These are phyloP conservation scores for Kryptolebias ocellatus DNA, from an alignment of 2,797 vertebrate genomes.

Conservation along the genomic window DNA sequence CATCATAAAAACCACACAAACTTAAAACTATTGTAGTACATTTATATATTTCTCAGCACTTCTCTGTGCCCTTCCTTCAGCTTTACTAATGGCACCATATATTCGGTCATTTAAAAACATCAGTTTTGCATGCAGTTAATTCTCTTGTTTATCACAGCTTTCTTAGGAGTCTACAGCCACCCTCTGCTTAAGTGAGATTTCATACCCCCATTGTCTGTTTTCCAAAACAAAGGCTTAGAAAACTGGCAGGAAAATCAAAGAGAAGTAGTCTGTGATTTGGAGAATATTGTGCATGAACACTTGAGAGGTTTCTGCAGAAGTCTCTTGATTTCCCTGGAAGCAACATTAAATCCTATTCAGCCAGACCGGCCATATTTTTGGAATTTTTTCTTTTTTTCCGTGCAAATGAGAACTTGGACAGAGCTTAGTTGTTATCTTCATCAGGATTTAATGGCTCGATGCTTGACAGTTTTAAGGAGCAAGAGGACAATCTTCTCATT, in stretches of 20 bases:
- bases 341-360: constrained; percentile 64
- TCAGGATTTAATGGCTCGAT: constrained; percentile 55
- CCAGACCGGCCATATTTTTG: constrained; percentile 59
- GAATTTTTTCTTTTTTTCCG: constrained; percentile 41
- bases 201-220: constrained; percentile 46
- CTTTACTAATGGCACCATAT: background rate
- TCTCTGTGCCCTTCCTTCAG: background rate
- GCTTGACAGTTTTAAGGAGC: constrained; percentile 58
- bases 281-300: constrained; percentile 46
- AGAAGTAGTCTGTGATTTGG: constrained; percentile 60
- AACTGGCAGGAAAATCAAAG: constrained; percentile 74
- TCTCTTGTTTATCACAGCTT: constrained; percentile 46
- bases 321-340: constrained; percentile 72
- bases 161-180: constrained; percentile 46
- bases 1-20: constrained; percentile 20
- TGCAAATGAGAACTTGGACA: constrained; percentile 70
- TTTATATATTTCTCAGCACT: background rate
- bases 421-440: constrained; percentile 58
- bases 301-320: constrained; percentile 64
- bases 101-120: constrained; percentile 9
- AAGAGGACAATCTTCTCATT: constrained; percentile 67
- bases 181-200: constrained; percentile 62
- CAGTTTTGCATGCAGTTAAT: constrained; percentile 18
- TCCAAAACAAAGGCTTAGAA: constrained; percentile 72
- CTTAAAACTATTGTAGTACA: background rate